Base-by-base conservation (phyloP, 2,888 invertebrate species). In the Hypolimnas misippus region DNA sequence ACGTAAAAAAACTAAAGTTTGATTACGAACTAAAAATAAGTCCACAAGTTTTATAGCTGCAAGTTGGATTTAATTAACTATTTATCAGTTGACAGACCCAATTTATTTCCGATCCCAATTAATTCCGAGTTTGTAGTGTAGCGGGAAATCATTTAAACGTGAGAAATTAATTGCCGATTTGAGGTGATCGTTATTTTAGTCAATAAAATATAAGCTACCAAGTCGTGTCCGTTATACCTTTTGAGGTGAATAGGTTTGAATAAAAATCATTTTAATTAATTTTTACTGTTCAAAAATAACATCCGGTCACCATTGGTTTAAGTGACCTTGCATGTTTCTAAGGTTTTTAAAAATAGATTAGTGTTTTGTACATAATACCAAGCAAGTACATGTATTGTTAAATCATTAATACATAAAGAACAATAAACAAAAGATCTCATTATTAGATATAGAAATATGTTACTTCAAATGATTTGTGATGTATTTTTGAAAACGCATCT, bases 51-150 rank as follows among this genome's bases (percentile, higher is more conserved):
- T 8, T 12, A 2, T 33, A 33, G 42, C n/a, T n/a, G n/a, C 46
- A 6, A 33, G 0, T 38, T 6, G 10, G 44, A 35, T 59, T 59
- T 17, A 38, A 55, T 55, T 50, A n/a, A 55, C 14, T 25, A 54
- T 54, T 25, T 17, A 55, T 54, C 19, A 51, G 31, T 33, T 44
- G 56, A 62, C 42, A 56, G 51, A 25, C 56, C 51, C 56, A 51
- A 56, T 62, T 62, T 56, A 25, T 60, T 53, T 59, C 21, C 46
- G 35, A 46, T 21, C 16, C 44, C 46, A 60, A 46, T 60, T 54
- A 60, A 60, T 60, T 33, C 25, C 12, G 42, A 60, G 21, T 29
- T 35, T 25, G 46, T 44, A 16, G 25, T 25, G 40, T 40, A 40
- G 8, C n/a, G 40, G 21, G 49, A 49, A 55, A 17, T 29, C 25